A percentile compares a stretch with the other conserved stretches of the same genome.
Conservation (phyloP, 2,888 invertebrate genomes). For the Lathronympha strigana region DNA sequence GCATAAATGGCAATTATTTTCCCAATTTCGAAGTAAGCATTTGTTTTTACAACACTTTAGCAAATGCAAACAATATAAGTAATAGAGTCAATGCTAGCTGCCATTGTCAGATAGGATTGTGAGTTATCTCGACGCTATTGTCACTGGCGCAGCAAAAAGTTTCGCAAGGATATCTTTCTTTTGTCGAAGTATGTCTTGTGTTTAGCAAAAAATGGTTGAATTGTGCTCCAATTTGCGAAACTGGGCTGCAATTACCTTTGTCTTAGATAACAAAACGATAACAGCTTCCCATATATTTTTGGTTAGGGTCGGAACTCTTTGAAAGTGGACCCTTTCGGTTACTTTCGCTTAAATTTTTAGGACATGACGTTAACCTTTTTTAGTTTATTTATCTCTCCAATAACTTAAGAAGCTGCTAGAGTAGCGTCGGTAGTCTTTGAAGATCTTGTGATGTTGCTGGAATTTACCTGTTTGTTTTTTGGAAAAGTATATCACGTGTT, state of each 20-base stretch:
- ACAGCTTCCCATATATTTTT: slow-evolving; percentile 24
- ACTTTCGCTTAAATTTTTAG: slow-evolving; percentile 68
- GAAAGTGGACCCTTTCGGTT: slow-evolving; percentile 60
- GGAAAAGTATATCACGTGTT: neutral
- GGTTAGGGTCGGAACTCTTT: slow-evolving; percentile 68
- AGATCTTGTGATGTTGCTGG: neutral
- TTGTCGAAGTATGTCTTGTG: slow-evolving; percentile 59
- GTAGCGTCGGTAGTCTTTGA: slow-evolving; percentile 31
- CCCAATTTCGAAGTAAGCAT: slow-evolving; percentile 35
- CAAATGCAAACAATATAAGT: slow-evolving; percentile 31
- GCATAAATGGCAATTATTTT: slow-evolving; percentile 12
- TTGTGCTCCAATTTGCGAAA: slow-evolving; percentile 73
- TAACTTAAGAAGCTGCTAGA: slow-evolving; percentile 1
- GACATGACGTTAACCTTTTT: slow-evolving; percentile 49
- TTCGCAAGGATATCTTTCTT: slow-evolving; percentile 70
- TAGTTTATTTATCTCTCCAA: slow-evolving; percentile 7
- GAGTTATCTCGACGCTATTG: slow-evolving; percentile 65
- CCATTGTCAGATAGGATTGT: slow-evolving; percentile 61
- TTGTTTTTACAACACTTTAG: slow-evolving; percentile 36
- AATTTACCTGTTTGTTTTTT: neutral
- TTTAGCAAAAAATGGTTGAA: slow-evolving; percentile 64
- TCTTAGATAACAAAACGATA: slow-evolving; percentile 69
- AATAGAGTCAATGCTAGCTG: slow-evolving; percentile 37
- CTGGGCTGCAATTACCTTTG: slow-evolving; percentile 64
- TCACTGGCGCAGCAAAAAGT: slow-evolving; percentile 66